A percentile compares a stretch with the other conserved stretches of the same genome.
phyloP scores from a whole-genome alignment of 2,113 vertebrate genomes.

The Genyomyrus donnyi region DNA sequence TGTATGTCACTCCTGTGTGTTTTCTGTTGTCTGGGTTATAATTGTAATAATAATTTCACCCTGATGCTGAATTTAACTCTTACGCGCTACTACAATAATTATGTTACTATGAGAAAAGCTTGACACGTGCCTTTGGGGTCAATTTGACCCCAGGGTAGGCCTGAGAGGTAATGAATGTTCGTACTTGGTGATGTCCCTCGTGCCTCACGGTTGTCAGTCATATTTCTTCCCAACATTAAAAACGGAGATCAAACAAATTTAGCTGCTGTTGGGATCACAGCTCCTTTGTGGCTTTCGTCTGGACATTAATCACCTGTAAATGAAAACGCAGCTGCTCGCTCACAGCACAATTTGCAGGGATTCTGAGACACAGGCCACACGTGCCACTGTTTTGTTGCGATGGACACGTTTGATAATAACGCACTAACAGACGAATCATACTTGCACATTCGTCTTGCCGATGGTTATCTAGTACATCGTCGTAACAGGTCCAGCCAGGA shows the following conservation, averaged over 20 bases:
- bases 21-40: background rate
- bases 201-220: background rate
- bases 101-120: no score
- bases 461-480: background rate
- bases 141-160: no score
- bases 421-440: background rate
- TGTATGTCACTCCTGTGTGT: background rate
- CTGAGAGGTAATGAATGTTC: background rate
- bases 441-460: background rate
- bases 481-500: background rate
- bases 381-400: background rate
- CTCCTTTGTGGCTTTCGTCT: background rate
- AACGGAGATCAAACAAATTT: background rate
- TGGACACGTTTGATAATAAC: background rate
- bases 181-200: background rate
- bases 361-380: background rate
- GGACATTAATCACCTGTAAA: background rate
- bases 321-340: background rate
- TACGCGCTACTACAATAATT: no score
- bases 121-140: no score
- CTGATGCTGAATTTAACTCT: background rate
- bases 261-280: background rate
- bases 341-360: background rate
- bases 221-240: background rate
- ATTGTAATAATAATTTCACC: background rate